Evolutionary conservation across 2,113 vertebrate genomes (phyloP).

Genomic region (Crotophaga sulcirostris): DNA sequence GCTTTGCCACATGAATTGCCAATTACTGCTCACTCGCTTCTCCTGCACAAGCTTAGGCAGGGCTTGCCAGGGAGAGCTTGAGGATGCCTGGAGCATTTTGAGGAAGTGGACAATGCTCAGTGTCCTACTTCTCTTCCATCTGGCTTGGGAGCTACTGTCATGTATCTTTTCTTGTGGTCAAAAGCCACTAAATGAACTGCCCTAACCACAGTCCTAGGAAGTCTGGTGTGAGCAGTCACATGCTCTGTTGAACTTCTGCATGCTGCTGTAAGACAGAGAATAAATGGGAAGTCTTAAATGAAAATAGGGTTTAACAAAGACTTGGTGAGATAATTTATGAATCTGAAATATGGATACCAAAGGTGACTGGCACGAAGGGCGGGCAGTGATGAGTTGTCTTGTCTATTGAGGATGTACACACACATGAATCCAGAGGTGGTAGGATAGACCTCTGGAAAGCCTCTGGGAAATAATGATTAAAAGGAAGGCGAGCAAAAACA

Average conservation of each 20-base stretch:
- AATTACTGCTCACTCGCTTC: not conserved
- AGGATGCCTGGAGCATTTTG: not conserved
- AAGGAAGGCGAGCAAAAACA: not conserved
- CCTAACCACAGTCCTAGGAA: not conserved
- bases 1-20: not conserved
- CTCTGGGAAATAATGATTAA: not conserved
- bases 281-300: not conserved
- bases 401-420: not conserved
- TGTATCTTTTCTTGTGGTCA: not conserved
- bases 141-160: not conserved
- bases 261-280: not conserved
- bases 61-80: not conserved
- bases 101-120: not conserved
- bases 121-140: not conserved
- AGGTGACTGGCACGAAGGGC: not conserved
- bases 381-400: rapidly evolving
- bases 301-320: not conserved
- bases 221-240: not conserved
- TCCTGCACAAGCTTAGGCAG: not conserved
- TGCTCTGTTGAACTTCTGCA: not conserved
- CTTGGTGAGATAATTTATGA: not conserved
- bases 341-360: not conserved
- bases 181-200: not conserved
- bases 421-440: not conserved
- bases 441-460: not conserved